phyloP scores from a whole-genome alignment of 1,140 invertebrate genomes.

The Carcinoscorpius rotundicauda region DNA sequence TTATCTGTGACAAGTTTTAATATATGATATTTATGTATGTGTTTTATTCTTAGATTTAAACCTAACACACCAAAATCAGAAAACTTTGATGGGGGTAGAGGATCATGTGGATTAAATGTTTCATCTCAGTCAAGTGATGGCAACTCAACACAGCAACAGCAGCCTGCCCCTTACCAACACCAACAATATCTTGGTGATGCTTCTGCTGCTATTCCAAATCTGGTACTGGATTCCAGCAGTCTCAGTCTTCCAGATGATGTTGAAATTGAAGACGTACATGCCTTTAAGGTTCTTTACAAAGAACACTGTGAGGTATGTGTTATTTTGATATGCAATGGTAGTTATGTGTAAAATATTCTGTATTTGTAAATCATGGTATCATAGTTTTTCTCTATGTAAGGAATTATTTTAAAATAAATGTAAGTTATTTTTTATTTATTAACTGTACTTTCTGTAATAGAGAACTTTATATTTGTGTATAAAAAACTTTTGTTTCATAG shows the following conservation, averaged over 20 bases:
- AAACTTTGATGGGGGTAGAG: conserved; percentile 16
- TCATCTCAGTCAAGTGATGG: conserved; percentile 13
- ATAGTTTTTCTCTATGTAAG: no score
- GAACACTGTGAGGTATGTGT: conserved; percentile 66
- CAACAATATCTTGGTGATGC: conserved; percentile 68
- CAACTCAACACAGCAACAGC: background rate
- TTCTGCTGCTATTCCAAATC: conserved; percentile 61
- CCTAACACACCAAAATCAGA: conserved; percentile 8
- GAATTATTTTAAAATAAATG: no score
- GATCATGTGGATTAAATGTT: conserved; percentile 9
- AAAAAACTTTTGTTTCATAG: no score
- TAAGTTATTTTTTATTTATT: no score
- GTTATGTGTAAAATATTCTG: no score
- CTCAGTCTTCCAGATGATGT: conserved; percentile 57
- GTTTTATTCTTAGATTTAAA: no score
- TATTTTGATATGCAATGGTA: no score
- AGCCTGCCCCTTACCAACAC: conserved; percentile 17
- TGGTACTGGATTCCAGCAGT: conserved; percentile 55
- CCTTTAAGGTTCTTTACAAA: conserved; percentile 66
- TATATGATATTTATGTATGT: no score
- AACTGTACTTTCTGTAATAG: no score
- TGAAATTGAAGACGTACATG: conserved; percentile 58
- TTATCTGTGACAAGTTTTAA: no score
- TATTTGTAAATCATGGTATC: no score
- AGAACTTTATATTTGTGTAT: no score